phyloP scores from a whole-genome alignment of 2,888 invertebrate species.

The Lasius fuliginosus region DNA sequence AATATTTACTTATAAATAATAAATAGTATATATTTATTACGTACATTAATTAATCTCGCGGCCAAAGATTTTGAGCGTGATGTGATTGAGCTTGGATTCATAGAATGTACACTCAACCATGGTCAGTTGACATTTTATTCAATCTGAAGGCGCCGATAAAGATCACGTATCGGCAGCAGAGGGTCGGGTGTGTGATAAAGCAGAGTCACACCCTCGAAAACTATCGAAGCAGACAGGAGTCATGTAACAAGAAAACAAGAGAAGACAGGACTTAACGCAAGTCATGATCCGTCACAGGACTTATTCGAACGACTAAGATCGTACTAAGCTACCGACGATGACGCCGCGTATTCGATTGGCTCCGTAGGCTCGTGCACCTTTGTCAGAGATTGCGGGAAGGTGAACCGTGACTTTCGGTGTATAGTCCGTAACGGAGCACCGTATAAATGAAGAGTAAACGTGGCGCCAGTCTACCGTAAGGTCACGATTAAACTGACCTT shows the following conservation, averaged over 20 bases:
- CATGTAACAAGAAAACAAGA: conserved; percentile 72
- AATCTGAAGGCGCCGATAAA: conserved; percentile 72
- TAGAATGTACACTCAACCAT: not conserved
- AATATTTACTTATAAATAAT: not conserved
- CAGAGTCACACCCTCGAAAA: conserved; percentile 72
- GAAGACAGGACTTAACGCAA: conserved; percentile 69
- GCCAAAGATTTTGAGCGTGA: not conserved
- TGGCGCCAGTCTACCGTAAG: conserved; percentile 68
- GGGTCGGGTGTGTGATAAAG: conserved; percentile 78
- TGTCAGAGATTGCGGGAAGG: conserved; percentile 40
- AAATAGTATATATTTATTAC: not conserved
- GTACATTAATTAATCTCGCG: conserved; percentile 3
- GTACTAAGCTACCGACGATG: conserved; percentile 80
- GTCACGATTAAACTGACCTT: conserved; percentile 44
- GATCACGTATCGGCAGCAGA: conserved; percentile 84
- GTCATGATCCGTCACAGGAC: conserved; percentile 67
- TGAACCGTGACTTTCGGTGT: conserved; percentile 68
- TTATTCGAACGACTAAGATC: conserved; percentile 42
- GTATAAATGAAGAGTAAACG: conserved; percentile 58
- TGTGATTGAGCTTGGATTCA: not conserved
- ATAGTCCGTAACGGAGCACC: conserved; percentile 64
- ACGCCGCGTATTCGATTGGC: conserved; percentile 72
- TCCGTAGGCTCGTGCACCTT: conserved; percentile 47
- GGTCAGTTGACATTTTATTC: conserved; percentile 29
- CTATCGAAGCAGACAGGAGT: conserved; percentile 75